phyloP scores from a whole-genome alignment of 30 jellyfish, hydroid and myxozoan species.

The Catostylus mosaicus region DNA sequence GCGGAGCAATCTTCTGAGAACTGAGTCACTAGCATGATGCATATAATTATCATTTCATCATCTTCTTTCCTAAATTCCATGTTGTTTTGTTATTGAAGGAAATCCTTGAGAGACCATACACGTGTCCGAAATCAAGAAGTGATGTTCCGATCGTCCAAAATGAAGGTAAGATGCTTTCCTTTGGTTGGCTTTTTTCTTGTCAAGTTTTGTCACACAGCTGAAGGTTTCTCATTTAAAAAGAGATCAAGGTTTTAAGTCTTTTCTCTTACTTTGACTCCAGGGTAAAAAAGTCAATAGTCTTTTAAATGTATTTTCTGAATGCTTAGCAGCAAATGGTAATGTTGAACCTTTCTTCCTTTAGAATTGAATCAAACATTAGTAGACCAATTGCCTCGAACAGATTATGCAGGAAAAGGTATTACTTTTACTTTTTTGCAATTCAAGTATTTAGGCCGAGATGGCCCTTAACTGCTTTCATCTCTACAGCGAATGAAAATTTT shows the following conservation, averaged over 20 bases:
- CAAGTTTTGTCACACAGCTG: too few species aligned
- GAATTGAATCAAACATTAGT: neutral
- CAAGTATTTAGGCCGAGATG: too few species aligned
- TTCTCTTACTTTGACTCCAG: too few species aligned
- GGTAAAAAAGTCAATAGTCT: too few species aligned
- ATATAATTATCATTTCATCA: neutral
- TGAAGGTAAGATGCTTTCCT: neutral
- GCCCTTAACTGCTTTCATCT: too few species aligned
- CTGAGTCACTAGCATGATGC: too few species aligned
- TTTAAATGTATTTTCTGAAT: neutral
- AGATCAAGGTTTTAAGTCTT: too few species aligned
- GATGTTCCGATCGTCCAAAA: neutral
- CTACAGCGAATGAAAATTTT: too few species aligned
- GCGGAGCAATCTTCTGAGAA: neutral
- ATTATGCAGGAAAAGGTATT: neutral
- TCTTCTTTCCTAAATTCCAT: neutral
- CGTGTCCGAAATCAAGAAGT: constrained; percentile 80
- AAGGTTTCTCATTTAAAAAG: too few species aligned
- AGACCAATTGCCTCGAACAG: neutral
- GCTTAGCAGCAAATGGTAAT: neutral
- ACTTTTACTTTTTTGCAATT: neutral
- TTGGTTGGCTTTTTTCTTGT: neutral
- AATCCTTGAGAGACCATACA: constrained; percentile 76
- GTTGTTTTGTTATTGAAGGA: constrained; percentile 20
- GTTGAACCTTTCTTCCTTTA: neutral